phyloP scores from a whole-genome alignment of 2,113 vertebrate genomes.

The Rhinoderma darwinii region DNA sequence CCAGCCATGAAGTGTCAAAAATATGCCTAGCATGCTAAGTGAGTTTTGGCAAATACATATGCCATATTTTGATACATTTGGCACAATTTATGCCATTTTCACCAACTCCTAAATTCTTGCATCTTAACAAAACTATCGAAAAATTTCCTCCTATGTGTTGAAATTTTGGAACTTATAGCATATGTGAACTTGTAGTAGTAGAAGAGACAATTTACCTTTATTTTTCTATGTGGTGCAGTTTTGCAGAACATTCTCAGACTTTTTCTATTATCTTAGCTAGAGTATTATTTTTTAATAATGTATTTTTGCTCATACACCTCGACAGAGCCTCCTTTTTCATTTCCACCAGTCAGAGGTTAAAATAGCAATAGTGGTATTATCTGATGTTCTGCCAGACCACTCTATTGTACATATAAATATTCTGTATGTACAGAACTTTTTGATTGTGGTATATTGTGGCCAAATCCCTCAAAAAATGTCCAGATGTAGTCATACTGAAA shows the following conservation, averaged over 20 bases:
- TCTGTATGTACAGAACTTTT: not conserved
- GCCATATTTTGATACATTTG: too few species aligned
- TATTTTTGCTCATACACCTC: slow-evolving; percentile 11
- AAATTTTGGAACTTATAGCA: not conserved
- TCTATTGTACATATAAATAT: not conserved
- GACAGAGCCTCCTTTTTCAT: not conserved
- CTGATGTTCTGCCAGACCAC: slow-evolving; percentile 39
- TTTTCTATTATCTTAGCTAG: slow-evolving; percentile 2
- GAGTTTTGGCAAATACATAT: too few species aligned
- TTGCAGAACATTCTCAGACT: not conserved
- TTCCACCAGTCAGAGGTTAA: slow-evolving; percentile 40
- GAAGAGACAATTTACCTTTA: not conserved
- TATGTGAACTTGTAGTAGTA: not conserved
- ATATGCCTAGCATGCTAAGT: too few species aligned
- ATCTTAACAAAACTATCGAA: too few species aligned
- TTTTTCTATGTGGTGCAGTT: not conserved
- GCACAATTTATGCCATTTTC: not conserved
- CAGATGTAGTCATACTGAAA: slow-evolving; percentile 33
- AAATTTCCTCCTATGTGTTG: not conserved
- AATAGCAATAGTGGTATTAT: not conserved
- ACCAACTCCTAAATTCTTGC: not conserved
- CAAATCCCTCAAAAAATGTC: slow-evolving; percentile 24
- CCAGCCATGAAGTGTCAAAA: too few species aligned
- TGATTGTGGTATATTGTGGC: slow-evolving; percentile 21
- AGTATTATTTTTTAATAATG: not conserved